These are phyloP conservation scores for Clunio marinus DNA, from an alignment of 2,888 invertebrate genomes.

Conservation along the genomic window DNA sequence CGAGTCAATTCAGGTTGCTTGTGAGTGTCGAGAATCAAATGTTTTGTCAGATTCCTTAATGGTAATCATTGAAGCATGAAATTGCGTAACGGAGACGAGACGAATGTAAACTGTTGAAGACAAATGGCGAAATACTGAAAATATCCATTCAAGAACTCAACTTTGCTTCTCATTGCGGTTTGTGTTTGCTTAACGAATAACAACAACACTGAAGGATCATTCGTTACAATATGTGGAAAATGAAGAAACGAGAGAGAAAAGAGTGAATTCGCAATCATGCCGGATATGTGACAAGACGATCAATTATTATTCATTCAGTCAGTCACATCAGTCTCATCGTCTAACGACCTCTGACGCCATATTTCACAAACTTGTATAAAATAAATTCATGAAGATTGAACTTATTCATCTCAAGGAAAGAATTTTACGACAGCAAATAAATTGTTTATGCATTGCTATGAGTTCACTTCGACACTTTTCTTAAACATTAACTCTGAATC, in stretches of 20 bases:
- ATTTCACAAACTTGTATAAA: too few species aligned
- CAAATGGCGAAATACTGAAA: not conserved
- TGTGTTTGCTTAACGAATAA: too few species aligned
- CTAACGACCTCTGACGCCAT: too few species aligned
- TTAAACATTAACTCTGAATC: not conserved
- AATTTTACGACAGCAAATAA: too few species aligned
- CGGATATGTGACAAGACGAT: not conserved
- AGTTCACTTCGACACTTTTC: not conserved
- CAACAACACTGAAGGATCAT: too few species aligned
- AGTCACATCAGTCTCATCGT: too few species aligned
- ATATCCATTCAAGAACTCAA: slow-evolving; percentile 3
- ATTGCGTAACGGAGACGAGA: slow-evolving; percentile 18
- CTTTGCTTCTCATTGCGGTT: not conserved
- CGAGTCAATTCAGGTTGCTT: too few species aligned
- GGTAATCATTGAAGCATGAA: not conserved
- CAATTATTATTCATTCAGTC: too few species aligned
- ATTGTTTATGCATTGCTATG: too few species aligned
- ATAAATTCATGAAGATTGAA: too few species aligned
- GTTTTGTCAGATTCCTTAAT: not conserved
- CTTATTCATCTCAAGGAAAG: too few species aligned
- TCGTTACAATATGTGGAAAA: too few species aligned
- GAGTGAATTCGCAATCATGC: not conserved
- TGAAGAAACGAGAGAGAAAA: not conserved
- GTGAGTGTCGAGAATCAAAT: not conserved
- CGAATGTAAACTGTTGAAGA: not conserved